Base-by-base conservation (phyloP, 2,888 invertebrate species). In the Diabrotica balteata region DNA sequence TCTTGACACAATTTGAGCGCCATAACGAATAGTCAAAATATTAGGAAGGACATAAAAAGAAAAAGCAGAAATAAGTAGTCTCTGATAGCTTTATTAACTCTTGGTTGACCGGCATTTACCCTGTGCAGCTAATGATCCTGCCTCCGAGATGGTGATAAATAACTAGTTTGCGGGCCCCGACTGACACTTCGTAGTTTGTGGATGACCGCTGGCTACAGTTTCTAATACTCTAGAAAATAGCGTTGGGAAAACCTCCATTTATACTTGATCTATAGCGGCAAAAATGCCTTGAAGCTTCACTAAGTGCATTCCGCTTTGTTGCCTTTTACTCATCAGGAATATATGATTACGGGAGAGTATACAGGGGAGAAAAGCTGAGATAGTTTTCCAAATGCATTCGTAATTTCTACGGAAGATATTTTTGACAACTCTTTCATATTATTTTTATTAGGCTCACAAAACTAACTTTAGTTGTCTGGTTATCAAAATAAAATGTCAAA, bases 21-120 rank as follows among this genome's bases (percentile, higher is more conserved):
- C 32, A 32, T 32, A 32, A 32, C 32, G 32, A 32, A 32, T 32
- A 32, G 32, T 32, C 32, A 4, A 32, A 32, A 32, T 32, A 32
- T 32, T 32, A 32, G 32, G 32, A 32, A 32, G 32, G 32, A 5
- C 5, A 32, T 32, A 32, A 32, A 17, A 10, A 46, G 52, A 49
- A 71, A 69, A 69, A 61, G 47, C 43, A 61, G 67, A 51, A 22
- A 77, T 77, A 77, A 78, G 77, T 77, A 77, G 74, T 77, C 78
- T 77, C 75, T 79, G 80, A 80, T 80, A 79, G 81, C 78, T 81
- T 80, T 81, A 81, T 81, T 80, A 80, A 78, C 78, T 79, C 73
- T 74, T 72, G 53, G 77, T 77, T 77, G 80, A 79, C 78, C 77
- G 55, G 55, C 55, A 76, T 64, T 76, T 76, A 74, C 77, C 76